A percentile compares a stretch with the other conserved stretches of the same genome.
These are phyloP conservation scores for Petrocephalus sullivani DNA, from an alignment of 2,797 vertebrate species.

Conservation along the genomic window DNA sequence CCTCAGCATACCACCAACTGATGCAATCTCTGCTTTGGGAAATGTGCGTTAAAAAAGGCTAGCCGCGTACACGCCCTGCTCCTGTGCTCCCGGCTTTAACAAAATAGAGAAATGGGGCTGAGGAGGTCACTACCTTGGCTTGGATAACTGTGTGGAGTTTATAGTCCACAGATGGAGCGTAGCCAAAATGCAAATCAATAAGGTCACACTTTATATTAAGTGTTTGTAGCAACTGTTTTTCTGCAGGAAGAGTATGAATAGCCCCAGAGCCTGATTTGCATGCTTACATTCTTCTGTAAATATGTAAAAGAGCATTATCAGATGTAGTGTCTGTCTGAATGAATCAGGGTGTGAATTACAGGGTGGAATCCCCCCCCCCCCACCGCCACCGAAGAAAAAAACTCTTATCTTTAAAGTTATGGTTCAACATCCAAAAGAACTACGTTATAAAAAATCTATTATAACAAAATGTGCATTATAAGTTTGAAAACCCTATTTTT, in stretches of 20 bases:
- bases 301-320: background rate
- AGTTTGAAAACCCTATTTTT: background rate
- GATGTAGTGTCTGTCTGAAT: background rate
- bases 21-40: background rate
- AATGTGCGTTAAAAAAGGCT: background rate
- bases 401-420: background rate
- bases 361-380: background rate
- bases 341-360: background rate
- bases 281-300: background rate
- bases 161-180: background rate
- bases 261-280: background rate
- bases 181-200: slow-evolving; percentile 1
- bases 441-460: background rate
- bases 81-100: background rate
- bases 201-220: slow-evolving; percentile 3
- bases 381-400: background rate
- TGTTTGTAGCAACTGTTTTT: background rate
- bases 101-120: background rate
- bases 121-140: background rate
- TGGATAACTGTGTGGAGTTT: background rate
- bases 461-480: background rate
- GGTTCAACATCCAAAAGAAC: background rate
- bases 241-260: background rate
- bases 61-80: too few species aligned
- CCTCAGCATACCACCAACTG: background rate